Evolutionary conservation across 2,888 invertebrate species (phyloP).

Genomic region (Hirtodrosophila histrioides): DNA sequence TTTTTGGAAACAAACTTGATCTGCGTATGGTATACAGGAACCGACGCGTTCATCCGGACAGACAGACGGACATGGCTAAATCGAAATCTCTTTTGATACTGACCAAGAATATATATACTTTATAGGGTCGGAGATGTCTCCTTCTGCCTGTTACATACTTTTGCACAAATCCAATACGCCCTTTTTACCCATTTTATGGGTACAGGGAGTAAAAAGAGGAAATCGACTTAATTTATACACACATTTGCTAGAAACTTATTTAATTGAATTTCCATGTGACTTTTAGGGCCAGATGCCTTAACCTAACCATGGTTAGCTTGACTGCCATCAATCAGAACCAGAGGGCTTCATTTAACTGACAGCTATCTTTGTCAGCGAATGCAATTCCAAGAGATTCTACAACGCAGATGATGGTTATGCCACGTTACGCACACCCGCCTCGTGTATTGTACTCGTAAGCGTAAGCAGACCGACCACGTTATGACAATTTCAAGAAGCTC

Average conservation of each 20-base stretch:
- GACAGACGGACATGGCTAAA: no score
- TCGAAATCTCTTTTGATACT: no score
- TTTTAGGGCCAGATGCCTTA: slow-evolving; percentile 21
- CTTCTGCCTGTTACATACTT: no score
- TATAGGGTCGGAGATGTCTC: no score
- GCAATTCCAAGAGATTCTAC: slow-evolving; percentile 1
- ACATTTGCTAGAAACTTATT: slow-evolving; percentile 42
- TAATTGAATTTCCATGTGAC: slow-evolving; percentile 49
- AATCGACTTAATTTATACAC: slow-evolving; percentile 55
- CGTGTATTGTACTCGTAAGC: slow-evolving; percentile 6
- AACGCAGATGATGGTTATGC: neutral
- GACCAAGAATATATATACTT: no score
- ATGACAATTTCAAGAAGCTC: slow-evolving; percentile 11
- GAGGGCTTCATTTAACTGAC: slow-evolving; percentile 2
- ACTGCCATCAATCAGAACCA: neutral
- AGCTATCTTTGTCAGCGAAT: slow-evolving; percentile 6
- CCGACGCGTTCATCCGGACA: no score
- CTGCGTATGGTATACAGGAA: no score
- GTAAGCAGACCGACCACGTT: slow-evolving; percentile 34
- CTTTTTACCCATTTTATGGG: no score
- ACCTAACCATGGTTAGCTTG: slow-evolving; percentile 8
- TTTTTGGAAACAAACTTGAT: no score
- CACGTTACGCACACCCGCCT: slow-evolving; percentile 50
- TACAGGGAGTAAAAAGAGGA: no score
- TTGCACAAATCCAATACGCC: no score